Evolutionary conservation across 2,888 invertebrate species (phyloP).

Genomic region (Palloptera scutellata): DNA sequence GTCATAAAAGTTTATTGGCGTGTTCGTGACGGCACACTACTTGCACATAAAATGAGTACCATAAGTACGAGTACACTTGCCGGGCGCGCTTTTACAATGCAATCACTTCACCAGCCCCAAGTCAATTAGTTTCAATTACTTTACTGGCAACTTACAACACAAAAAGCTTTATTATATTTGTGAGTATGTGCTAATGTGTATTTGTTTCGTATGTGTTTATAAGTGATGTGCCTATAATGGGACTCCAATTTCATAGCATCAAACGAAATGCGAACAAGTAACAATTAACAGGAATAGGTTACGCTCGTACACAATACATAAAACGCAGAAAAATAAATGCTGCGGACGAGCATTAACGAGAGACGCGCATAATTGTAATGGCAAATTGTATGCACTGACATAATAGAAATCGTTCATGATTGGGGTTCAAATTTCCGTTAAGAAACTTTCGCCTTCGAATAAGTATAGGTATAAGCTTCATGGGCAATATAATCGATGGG

Average conservation of each 20-base stretch:
- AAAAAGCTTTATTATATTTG: conserved; percentile 25
- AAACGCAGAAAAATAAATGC: background rate
- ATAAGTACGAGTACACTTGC: background rate
- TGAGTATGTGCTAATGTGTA: background rate
- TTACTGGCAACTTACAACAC: conserved; percentile 22
- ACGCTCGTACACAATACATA: conserved; percentile 1
- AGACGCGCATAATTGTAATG: too few relatives aligned
- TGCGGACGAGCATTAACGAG: background rate
- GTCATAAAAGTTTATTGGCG: too few relatives aligned
- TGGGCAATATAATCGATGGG: too few relatives aligned
- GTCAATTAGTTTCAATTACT: conserved; percentile 49
- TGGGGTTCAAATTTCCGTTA: too few relatives aligned
- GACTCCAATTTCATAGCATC: conserved; percentile 18
- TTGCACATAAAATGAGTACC: too few relatives aligned
- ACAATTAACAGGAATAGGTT: conserved; percentile 30
- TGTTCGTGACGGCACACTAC: too few relatives aligned
- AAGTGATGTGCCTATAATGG: background rate
- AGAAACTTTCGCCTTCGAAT: too few relatives aligned
- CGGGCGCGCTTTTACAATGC: conserved; percentile 11
- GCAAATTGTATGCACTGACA: too few relatives aligned
- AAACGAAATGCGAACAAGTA: conserved; percentile 29
- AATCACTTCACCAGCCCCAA: conserved; percentile 44
- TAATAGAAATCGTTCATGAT: too few relatives aligned
- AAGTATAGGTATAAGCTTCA: too few relatives aligned
- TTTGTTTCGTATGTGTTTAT: conserved; percentile 2